A percentile compares a stretch with the other conserved stretches of the same genome.
phyloP scores from a whole-genome alignment of 2,113 vertebrate genomes.

The western clawed frog (Xenopus tropicalis) region DNA sequence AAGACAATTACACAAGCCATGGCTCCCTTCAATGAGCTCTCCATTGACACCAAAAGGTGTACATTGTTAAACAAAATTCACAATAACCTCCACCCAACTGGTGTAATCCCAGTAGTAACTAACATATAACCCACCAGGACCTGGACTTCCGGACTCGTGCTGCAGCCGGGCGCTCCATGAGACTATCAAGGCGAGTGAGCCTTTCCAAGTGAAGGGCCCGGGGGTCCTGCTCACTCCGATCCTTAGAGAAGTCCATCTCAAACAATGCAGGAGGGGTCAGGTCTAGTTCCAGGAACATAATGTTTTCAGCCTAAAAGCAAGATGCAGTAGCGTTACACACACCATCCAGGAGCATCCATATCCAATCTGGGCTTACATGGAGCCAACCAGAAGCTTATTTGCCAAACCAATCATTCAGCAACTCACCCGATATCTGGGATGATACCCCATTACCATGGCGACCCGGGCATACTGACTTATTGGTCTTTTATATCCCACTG shows the following conservation, averaged over 20 bases:
- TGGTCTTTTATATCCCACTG: constrained; percentile 90
- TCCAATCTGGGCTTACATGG: no score
- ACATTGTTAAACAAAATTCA: no score
- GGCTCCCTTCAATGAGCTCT: no score
- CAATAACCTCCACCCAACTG: no score
- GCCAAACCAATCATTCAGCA: not conserved
- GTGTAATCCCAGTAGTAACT: not conserved
- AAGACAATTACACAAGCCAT: no score
- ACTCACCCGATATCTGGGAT: constrained; percentile 85
- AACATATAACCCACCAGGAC: constrained; percentile 77
- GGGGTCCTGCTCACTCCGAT: constrained; percentile 66
- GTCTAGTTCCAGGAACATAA: constrained; percentile 92
- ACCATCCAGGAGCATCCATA: no score
- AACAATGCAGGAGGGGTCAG: constrained; percentile 80
- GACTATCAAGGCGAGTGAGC: constrained; percentile 73
- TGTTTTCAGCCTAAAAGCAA: constrained; percentile 84
- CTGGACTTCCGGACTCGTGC: constrained; percentile 81
- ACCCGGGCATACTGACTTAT: constrained; percentile 90
- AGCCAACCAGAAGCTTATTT: no score
- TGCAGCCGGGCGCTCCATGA: constrained; percentile 70
- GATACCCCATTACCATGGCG: constrained; percentile 84
- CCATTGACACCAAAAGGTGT: no score
- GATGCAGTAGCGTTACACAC: not conserved
- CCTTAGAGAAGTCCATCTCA: constrained; percentile 71
- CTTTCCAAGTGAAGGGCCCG: constrained; percentile 68